A percentile compares a stretch with the other conserved stretches of the same genome.
These are phyloP conservation scores for Teinopalpus imperialis DNA, from an alignment of 2,888 invertebrate genomes.

Conservation along the genomic window DNA sequence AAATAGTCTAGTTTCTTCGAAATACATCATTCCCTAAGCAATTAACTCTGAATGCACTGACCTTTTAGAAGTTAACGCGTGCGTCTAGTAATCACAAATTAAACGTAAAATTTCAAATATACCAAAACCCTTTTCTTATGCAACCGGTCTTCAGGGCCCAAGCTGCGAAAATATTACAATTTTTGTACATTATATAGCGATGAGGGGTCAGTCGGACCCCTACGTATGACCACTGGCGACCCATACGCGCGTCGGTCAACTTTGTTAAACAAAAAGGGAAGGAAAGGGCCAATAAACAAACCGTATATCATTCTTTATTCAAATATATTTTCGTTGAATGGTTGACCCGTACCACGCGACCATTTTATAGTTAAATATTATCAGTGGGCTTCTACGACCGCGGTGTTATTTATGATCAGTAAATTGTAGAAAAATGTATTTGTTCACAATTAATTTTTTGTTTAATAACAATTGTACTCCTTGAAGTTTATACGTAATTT, in stretches of 20 bases:
- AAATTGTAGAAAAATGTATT: slow-evolving; percentile 48
- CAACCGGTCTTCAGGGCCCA: slow-evolving; percentile 60
- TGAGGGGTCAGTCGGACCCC: slow-evolving; percentile 67
- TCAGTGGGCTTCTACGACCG: slow-evolving; percentile 69
- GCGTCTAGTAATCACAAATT: slow-evolving; percentile 70
- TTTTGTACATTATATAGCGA: slow-evolving; percentile 67
- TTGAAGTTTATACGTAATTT: too few species aligned
- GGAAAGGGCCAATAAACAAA: slow-evolving; percentile 81
- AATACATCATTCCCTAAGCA: slow-evolving; percentile 7
- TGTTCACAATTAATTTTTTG: neutral
- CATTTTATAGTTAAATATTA: slow-evolving; percentile 78
- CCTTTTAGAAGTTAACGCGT: slow-evolving; percentile 67
- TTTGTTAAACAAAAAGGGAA: slow-evolving; percentile 64
- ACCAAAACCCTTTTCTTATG: slow-evolving; percentile 38
- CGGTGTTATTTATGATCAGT: slow-evolving; percentile 69
- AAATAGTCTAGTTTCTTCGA: neutral
- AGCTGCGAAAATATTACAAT: slow-evolving; percentile 76
- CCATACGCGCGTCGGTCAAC: slow-evolving; percentile 70
- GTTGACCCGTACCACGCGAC: slow-evolving; percentile 79
- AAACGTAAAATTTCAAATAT: slow-evolving; percentile 77
- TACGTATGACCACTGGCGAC: slow-evolving; percentile 67
- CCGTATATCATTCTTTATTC: slow-evolving; percentile 80
- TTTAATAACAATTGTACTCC: too few species aligned
- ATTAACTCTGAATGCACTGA: slow-evolving; percentile 53
- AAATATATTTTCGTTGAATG: slow-evolving; percentile 75